These are phyloP conservation scores for Campoletis sonorensis DNA, from an alignment of 1,140 invertebrate species.

Conservation along the genomic window DNA sequence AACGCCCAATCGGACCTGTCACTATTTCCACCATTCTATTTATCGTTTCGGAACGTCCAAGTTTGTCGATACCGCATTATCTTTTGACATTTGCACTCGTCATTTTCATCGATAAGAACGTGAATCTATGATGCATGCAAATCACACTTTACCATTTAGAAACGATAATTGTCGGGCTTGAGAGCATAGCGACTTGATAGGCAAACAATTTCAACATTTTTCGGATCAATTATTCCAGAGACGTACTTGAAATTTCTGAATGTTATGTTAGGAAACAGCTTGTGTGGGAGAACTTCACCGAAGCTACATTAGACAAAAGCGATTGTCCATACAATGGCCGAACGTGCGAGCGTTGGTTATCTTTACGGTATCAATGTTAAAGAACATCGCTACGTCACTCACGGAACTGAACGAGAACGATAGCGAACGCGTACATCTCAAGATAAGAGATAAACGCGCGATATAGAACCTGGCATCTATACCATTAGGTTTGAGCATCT, in stretches of 20 bases:
- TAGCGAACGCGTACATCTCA: conserved; percentile 6
- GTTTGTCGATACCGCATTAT: not conserved
- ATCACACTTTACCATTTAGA: too few species aligned
- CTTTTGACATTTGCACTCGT: not conserved
- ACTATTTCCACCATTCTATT: not conserved
- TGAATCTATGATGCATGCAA: too few species aligned
- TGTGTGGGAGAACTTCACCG: not conserved
- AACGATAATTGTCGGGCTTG: too few species aligned
- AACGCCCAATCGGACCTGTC: not conserved
- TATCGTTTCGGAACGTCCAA: not conserved
- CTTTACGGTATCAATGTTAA: conserved; percentile 23
- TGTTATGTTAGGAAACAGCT: too few species aligned
- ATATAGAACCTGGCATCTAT: conserved; percentile 22
- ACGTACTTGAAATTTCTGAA: not conserved
- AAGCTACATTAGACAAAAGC: conserved; percentile 6
- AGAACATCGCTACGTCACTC: conserved; percentile 27
- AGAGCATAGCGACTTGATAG: too few species aligned
- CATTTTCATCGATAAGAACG: not conserved
- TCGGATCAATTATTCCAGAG: not conserved
- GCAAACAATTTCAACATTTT: not conserved
- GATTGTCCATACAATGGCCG: conserved; percentile 21
- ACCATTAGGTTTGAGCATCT: conserved; percentile 35
- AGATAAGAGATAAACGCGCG: conserved; percentile 46
- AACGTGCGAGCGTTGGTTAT: conserved; percentile 4
- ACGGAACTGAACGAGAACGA: conserved; percentile 37